Base-by-base conservation (phyloP, 2,888 invertebrate genomes). In the Isotomurus palustris region DNA sequence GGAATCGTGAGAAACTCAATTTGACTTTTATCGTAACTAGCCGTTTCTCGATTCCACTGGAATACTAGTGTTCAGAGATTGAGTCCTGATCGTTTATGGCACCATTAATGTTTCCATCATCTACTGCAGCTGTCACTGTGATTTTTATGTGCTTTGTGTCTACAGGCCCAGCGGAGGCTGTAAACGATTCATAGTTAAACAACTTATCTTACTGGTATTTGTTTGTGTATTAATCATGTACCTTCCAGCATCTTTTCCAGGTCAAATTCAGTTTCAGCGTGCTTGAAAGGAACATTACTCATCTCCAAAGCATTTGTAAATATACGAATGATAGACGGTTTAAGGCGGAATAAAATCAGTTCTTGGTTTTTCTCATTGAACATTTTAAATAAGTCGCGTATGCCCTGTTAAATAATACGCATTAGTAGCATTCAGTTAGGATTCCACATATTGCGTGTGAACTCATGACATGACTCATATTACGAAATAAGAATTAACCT, bases 161-260 rank as follows among this genome's bases (percentile, higher is more conserved):
- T 44, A 64, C 62, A 40, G 56, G 49, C n/a, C 54, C 61, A 38
- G 62, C 53, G 32, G 52, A 59, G 17, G 48, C 64, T 64, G 32
- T 19, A 32, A 6, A 14, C 14, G 2, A 40, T 22, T 2, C 12
- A 36, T 32, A 14, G 8, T 32, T 45, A n/a, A n/a, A n/a, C n/a
- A n/a, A n/a, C n/a, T n/a, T n/a, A n/a, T n/a, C n/a, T n/a, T n/a
- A n/a, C n/a, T n/a, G n/a, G n/a, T n/a, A n/a, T n/a, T n/a, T n/a
- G n/a, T n/a, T n/a, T n/a, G n/a, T n/a, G n/a, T n/a, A n/a, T n/a
- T n/a, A 22, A 24, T 21, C 36, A 5, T 8, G 1, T 73, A 78
- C 80, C 77, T 75, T 78, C 78, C 28, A 88, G 78, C 64, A 88
- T 77, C 41, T 83, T 81, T 73, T 85, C 83, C 25, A 86, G 75